Evolutionary conservation across 2,888 invertebrate genomes (phyloP).

Genomic region (Dryocosmus kuriphilus): DNA sequence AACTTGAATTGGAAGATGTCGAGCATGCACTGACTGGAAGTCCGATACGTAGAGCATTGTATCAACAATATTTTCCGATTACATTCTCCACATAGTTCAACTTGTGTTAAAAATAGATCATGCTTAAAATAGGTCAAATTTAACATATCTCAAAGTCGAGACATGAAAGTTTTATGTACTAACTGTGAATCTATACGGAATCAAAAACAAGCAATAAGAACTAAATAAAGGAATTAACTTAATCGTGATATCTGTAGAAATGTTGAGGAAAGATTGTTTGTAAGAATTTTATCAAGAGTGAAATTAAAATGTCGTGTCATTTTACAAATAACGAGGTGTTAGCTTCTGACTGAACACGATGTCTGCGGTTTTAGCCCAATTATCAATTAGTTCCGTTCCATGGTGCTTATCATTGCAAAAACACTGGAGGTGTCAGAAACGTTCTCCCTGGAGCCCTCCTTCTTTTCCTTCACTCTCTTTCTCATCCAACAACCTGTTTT

Average conservation of each 20-base stretch:
- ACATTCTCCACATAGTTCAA: neutral
- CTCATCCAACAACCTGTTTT: conserved; percentile 19
- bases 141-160: no score
- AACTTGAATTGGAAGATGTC: conserved; percentile 39
- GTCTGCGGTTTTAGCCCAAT: conserved; percentile 55
- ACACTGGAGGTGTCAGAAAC: conserved; percentile 50
- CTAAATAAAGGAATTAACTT: neutral
- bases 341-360: neutral
- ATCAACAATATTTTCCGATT: conserved; percentile 1
- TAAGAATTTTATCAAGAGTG: neutral
- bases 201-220: neutral
- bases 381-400: conserved; percentile 64
- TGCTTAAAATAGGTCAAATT: no score
- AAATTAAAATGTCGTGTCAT: neutral
- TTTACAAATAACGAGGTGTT: conserved; percentile 12
- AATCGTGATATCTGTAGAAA: neutral
- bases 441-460: conserved; percentile 34
- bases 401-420: conserved; percentile 57
- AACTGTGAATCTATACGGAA: no score
- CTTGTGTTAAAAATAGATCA: neutral
- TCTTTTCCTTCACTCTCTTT: conserved; percentile 36
- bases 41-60: conserved; percentile 10
- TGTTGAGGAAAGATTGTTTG: neutral
- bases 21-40: conserved; percentile 8
- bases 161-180: neutral